Conservation (phyloP, 2,113 vertebrate genomes). For the Bufo bufo region DNA sequence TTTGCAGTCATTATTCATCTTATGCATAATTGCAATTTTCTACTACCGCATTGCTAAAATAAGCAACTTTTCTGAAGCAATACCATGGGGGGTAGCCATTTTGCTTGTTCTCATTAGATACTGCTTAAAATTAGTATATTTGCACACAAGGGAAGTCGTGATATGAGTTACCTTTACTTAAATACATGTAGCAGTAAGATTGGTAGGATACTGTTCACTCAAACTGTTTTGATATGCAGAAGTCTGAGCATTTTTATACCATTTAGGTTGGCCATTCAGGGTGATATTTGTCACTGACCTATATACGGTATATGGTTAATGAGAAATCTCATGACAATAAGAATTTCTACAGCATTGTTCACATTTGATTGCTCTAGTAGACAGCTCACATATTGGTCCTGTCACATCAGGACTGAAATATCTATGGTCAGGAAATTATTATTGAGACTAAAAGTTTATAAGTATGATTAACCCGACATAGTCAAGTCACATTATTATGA, state of each 20-base stretch:
- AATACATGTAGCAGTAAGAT: background rate
- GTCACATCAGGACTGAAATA: no score
- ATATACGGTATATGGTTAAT: background rate
- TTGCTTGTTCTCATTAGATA: slow-evolving; percentile 36
- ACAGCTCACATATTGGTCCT: no score
- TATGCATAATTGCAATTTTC: slow-evolving; percentile 32
- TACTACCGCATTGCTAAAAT: slow-evolving; percentile 20
- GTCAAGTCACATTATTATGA: no score
- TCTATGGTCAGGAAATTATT: no score
- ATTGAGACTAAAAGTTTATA: no score
- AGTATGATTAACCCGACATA: no score
- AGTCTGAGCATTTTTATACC: background rate
- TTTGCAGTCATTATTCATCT: slow-evolving; percentile 19
- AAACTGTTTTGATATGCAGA: background rate
- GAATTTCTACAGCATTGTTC: background rate
- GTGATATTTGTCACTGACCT: background rate
- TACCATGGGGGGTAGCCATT: slow-evolving; percentile 39
- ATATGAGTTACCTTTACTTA: background rate
- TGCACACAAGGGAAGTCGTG: background rate
- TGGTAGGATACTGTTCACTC: background rate
- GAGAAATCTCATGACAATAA: background rate
- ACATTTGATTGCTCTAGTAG: background rate
- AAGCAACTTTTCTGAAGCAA: background rate
- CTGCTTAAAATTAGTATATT: slow-evolving; percentile 19
- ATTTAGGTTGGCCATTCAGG: background rate